Evolutionary conservation across 2,888 invertebrate genomes (phyloP), one percentile per base, ranked within the genome.

Genomic region (Parasteatoda lunata): DNA sequence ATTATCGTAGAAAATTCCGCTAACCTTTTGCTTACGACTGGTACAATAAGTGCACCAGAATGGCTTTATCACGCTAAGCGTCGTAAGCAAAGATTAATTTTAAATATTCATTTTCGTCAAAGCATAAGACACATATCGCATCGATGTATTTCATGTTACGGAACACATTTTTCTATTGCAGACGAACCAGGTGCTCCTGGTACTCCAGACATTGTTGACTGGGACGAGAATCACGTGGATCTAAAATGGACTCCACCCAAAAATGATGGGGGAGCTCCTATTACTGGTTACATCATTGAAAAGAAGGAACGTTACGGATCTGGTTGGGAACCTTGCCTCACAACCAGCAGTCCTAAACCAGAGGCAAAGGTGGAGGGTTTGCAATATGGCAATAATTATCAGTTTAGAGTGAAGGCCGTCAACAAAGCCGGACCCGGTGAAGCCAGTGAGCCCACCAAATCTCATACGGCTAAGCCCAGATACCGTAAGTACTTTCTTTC

Each of bases 151-250:
- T 30, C 30, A 30, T 30, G 30, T 30, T n/a, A n/a, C n/a, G n/a
- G n/a, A n/a, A n/a, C n/a, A n/a, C 11, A 49, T 3, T 47, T 9
- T 72, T 72, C 15, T 15, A 5, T 54, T 88, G 88, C 91, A 96
- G 97, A 97, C 92, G 97, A 97, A 92, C 97, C 99, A 76, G 96
- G 97, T 76, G 97, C 98, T 91, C 99, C 99, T 7, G 96, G 95
- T 90, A 94, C 95, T 91, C 97, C 98, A 76, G 96, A 98, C 92
- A 95, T 97, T 72, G 95, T 94, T 45, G 98, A 99, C 91, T 99
- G 98, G 97, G 98, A 99, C 93, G 96, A 95, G 91, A 97, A 98
- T 92, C 98, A 97, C 91, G 98, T 98, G 54, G 97, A 98, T 92
- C 94, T 97, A 85, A 96, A 96, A 92, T 99, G 99, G 98, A 94